Conservation (phyloP, 35 echinoderm and acorn worm genomes). For the Amphiura filiformis region DNA sequence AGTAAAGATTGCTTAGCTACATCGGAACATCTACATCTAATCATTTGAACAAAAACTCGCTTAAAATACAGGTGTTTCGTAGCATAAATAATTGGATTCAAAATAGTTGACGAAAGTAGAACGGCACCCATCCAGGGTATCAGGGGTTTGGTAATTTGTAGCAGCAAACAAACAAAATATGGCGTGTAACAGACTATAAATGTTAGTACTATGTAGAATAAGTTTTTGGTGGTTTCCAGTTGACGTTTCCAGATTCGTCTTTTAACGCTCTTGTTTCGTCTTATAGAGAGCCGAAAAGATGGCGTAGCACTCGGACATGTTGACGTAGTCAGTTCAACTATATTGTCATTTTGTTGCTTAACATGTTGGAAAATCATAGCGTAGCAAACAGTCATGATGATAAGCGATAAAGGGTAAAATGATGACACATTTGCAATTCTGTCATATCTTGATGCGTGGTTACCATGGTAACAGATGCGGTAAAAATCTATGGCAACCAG, state of each 20-base stretch:
- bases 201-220: background rate
- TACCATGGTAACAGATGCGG: background rate
- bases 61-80: background rate
- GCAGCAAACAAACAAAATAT: background rate
- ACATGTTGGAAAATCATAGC: background rate
- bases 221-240: background rate
- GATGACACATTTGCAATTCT: background rate
- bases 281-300: background rate
- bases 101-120: background rate
- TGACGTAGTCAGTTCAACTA: background rate
- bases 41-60: background rate
- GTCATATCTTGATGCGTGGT: background rate
- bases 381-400: background rate
- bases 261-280: background rate
- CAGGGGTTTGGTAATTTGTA: too few relatives aligned
- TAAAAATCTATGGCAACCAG: background rate
- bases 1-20: background rate
- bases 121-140: background rate
- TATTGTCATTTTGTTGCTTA: background rate
- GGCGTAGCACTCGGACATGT: background rate
- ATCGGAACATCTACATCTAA: background rate
- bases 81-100: constrained; percentile 1
- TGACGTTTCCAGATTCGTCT: background rate
- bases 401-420: background rate
- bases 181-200: background rate